Conservation (phyloP, 2,888 invertebrate genomes). For the Eristalinus aeneus region DNA sequence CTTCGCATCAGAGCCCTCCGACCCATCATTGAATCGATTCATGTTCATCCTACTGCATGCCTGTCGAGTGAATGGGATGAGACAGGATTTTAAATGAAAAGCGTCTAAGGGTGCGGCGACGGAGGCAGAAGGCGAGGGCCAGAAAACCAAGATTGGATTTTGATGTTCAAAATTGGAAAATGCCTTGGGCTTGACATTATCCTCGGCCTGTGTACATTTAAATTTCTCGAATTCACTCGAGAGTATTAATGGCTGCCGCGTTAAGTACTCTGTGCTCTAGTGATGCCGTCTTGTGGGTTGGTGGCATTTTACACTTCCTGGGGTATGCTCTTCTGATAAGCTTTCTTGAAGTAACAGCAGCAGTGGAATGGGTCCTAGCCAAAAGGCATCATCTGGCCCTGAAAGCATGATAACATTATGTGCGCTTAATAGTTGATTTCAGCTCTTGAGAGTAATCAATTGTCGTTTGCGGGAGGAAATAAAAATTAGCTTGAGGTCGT, state of each 20-base stretch:
- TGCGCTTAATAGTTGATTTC: constrained; percentile 56
- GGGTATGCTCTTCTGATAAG: constrained; percentile 55
- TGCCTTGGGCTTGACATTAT: constrained; percentile 71
- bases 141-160: constrained; percentile 70
- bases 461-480: constrained; percentile 45
- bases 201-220: constrained; percentile 69
- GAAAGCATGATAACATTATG: constrained; percentile 55
- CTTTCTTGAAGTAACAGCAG: constrained; percentile 27
- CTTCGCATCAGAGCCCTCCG: constrained; percentile 31
- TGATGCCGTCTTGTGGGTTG: constrained; percentile 14
- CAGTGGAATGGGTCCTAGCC: constrained; percentile 54
- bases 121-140: constrained; percentile 29
- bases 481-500: constrained; percentile 20
- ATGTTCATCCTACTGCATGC: constrained; percentile 48
- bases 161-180: constrained; percentile 69
- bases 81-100: constrained; percentile 57
- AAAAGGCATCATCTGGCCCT: constrained; percentile 58
- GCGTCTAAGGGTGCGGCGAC: constrained; percentile 58
- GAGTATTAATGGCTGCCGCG: constrained; percentile 61
- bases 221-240: constrained; percentile 62
- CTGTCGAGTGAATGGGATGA: constrained; percentile 4
- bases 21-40: constrained; percentile 23
- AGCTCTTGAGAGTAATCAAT: constrained; percentile 58
- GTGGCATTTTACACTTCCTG: constrained; percentile 19
- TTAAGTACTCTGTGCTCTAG: constrained; percentile 39